Base-by-base conservation (phyloP, 2,797 vertebrate genomes). In the Siniperca undulata region DNA sequence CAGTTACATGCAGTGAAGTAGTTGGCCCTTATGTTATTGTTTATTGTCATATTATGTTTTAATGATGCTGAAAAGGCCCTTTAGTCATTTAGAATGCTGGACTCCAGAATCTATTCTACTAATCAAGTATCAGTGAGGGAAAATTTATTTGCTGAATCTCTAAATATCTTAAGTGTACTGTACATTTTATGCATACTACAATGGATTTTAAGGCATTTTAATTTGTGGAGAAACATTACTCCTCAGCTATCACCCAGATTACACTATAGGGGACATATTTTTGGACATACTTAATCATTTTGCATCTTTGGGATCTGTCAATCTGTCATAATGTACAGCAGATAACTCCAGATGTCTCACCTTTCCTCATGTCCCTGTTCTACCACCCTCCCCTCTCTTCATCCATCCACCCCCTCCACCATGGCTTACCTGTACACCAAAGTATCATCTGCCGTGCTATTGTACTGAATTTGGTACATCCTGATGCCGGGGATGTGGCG, bases 391-490 rank as follows among this genome's bases (percentile, higher is more conserved):
- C 53, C 48, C 62, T 30, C 65, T 40, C 9, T 42, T 27, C 70
- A 36, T 58, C 62, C 68, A 69, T 17, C 67, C 75, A 34, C 44
- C 40, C 8, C 27, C 65, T 58, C 53, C 78, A 22, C 68, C 75
- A 14, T 13, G 38, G 16, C 94, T 95, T 93, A 98, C 98, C 98
- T 98, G 96, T 99, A 99, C 68, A 99, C 97, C 36, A 99, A 93
- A 8, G 97, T 97, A 77, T 98, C 98, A 40, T 99, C 98, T 0
- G 94, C 93, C 0, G 97, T 97, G 95, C 97, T 99, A 96, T 99
- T 99, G 89, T 99, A 99, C 92, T 98, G 97, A 80, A 99, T 97
- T 95, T 99, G 98, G 93, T 98, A 98, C 97, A 99, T 98, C 75
- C 98, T 95, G 84, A 98, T 97, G 36, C 97, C 97, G 0, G 98